Conservation (phyloP, 2,797 vertebrate species). For the Megaceryle alcyon region DNA sequence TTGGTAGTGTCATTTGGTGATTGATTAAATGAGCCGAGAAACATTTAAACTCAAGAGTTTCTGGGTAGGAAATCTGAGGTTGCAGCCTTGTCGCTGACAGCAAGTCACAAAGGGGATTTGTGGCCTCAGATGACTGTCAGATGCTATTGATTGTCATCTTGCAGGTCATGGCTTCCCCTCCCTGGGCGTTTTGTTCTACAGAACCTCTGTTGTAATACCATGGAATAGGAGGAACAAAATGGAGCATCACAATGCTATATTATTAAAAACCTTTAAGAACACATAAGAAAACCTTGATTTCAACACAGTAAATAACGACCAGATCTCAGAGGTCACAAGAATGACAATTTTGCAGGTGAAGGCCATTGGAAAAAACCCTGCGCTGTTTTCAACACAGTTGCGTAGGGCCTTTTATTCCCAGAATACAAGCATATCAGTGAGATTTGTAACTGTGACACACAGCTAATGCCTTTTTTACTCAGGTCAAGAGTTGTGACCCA, state of each 20-base stretch:
- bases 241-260: neutral
- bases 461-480: neutral
- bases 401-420: neutral
- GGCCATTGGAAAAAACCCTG: neutral
- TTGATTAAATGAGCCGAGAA: neutral
- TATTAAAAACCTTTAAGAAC: neutral
- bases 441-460: neutral
- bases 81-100: neutral
- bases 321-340: neutral
- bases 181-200: neutral
- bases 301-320: neutral
- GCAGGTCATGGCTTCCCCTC: neutral
- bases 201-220: neutral
- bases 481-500: neutral
- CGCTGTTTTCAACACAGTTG: neutral
- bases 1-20: neutral
- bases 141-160: neutral
- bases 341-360: neutral
- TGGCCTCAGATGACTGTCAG: neutral
- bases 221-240: neutral
- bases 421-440: neutral
- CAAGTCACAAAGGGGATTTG: neutral
- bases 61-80: neutral
- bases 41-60: neutral
- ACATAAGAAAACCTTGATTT: neutral